Percentiles rank a stretch among this genome's conserved stretches.
phyloP scores from a whole-genome alignment of 2,113 vertebrate species.

The Cebus imitator region DNA sequence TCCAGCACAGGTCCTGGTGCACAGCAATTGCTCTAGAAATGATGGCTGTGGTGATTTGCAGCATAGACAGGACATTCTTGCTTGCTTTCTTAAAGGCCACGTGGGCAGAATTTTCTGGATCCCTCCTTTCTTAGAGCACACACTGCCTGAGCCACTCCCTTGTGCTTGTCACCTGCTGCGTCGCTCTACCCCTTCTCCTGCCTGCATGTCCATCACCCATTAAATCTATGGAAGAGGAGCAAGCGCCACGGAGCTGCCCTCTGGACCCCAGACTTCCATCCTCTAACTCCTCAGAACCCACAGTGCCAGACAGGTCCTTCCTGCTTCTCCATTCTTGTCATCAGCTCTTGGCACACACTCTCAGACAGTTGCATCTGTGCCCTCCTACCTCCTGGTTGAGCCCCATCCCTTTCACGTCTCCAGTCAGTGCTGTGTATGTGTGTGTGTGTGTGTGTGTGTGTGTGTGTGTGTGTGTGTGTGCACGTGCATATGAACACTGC shows the following conservation, averaged over 20 bases:
- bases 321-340: too few relatives aligned
- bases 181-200: background rate
- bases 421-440: background rate
- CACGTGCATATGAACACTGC: background rate
- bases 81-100: background rate
- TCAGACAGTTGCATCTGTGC: background rate
- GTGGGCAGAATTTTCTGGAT: background rate
- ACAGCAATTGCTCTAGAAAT: too few relatives aligned
- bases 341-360: background rate
- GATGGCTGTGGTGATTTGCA: too few relatives aligned
- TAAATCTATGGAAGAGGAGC: background rate
- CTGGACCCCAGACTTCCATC: background rate
- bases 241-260: background rate
- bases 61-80: background rate
- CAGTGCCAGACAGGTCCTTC: background rate
- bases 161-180: background rate
- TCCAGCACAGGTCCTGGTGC: background rate
- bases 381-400: background rate
- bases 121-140: background rate
- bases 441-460: too few relatives aligned
- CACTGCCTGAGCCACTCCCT: background rate
- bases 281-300: background rate
- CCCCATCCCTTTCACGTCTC: background rate
- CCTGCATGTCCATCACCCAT: background rate
- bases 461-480: too few relatives aligned